Conservation (phyloP, 2,797 vertebrate species). For the Lemur catta region DNA sequence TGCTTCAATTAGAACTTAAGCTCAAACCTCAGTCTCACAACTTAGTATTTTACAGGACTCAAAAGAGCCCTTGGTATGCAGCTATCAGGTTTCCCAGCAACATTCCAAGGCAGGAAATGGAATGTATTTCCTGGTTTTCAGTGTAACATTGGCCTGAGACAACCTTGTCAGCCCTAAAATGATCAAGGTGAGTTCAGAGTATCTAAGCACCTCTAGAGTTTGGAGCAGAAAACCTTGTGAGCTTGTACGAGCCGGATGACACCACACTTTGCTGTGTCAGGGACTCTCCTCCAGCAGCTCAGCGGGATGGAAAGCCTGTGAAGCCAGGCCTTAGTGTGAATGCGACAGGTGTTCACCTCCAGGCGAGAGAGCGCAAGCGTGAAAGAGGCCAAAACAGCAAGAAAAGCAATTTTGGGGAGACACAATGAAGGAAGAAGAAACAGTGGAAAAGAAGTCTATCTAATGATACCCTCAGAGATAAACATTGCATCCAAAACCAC, state of each 20-base stretch:
- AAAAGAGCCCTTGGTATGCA: background rate
- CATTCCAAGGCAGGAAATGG: background rate
- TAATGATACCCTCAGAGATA: background rate
- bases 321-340: background rate
- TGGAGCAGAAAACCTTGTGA: background rate
- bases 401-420: background rate
- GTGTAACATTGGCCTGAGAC: background rate
- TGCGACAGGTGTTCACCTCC: background rate
- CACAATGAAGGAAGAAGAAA: background rate
- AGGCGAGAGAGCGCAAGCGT: background rate
- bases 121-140: background rate
- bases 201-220: background rate
- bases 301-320: background rate
- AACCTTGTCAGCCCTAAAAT: background rate
- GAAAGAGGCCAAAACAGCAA: background rate
- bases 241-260: background rate
- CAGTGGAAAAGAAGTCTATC: background rate
- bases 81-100: background rate
- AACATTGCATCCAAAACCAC: background rate
- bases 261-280: background rate
- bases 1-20: background rate
- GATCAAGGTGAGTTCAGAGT: background rate
- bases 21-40: background rate
- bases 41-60: background rate
- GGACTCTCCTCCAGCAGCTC: background rate